Evolutionary conservation across 1,140 invertebrate genomes (phyloP), one percentile per base, ranked within the genome.

Genomic region (Drosophila burlai): DNA sequence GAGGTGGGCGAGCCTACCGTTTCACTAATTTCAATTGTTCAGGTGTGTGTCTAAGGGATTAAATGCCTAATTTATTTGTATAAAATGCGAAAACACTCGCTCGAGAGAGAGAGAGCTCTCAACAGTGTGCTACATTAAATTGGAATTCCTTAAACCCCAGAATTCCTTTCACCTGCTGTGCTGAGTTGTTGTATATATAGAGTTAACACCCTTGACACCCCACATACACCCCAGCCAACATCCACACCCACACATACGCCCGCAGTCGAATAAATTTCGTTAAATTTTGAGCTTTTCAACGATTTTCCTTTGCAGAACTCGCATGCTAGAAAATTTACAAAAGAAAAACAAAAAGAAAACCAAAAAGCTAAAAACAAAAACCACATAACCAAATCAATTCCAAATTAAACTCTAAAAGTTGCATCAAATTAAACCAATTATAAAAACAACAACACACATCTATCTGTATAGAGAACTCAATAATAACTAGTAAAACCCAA

Each of bases 231-330:
- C 46, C 46, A n/a, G 9, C 34, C 24, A 61, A 36, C 36, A 42
- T 24, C 38, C 54, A 45, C 49, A 29, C 34, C 11, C 72, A 24
- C 31, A 29, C 43, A 45, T 34, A 31, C 45, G 15, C 58, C 45
- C 47, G 38, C 47, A 63, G 72, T 82, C 69, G 69, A 75, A 87
- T 87, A 84, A 87, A 87, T 76, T 87, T 90, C 57, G 81, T 89
- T 87, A 90, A 87, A 87, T 87, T 87, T 87, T 84, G 81, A 67
- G 84, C 84, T 87, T 87, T 76, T 87, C 84, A 89, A 90, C 63
- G 60, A 89, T 90, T 90, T 91, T 90, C 85, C 76, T 90, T 90
- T 90, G 85, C 85, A 90, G 85, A 90, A 90, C 80, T 90, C 85
- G 85, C 85, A 90, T 90, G 85, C 85, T 80, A 90, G 76, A 89